Evolutionary conservation across 2,888 invertebrate species (phyloP).

Genomic region (Tetheella fluctuosa): DNA sequence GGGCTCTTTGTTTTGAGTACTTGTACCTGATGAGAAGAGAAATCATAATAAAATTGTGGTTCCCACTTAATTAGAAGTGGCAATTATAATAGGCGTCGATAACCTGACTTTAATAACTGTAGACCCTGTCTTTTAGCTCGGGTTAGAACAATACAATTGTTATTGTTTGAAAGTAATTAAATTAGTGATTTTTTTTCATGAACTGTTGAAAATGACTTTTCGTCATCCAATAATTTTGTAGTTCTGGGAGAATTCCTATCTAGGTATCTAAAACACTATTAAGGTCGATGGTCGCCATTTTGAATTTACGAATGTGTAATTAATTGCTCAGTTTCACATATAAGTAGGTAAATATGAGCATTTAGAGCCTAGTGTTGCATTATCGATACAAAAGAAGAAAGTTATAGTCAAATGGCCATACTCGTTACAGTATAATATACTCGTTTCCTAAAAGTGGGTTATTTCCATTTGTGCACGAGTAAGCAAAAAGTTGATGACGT

Average conservation of each 20-base stretch:
- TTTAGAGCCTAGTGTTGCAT: not conserved
- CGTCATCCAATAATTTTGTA: not conserved
- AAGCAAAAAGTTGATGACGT: constrained; percentile 49
- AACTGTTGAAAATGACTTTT: too few relatives aligned
- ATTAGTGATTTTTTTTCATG: constrained; percentile 28
- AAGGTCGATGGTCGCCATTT: too few relatives aligned
- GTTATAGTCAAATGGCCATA: not conserved
- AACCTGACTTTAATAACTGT: constrained; percentile 35
- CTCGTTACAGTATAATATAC: constrained; percentile 4
- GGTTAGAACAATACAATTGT: constrained; percentile 26
- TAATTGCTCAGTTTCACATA: too few relatives aligned
- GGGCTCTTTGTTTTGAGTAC: not conserved
- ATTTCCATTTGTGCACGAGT: constrained; percentile 40
- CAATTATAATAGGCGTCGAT: constrained; percentile 27
- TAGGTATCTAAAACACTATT: too few relatives aligned
- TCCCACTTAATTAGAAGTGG: constrained; percentile 33
- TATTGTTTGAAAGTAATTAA: constrained; percentile 37
- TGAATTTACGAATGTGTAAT: too few relatives aligned
- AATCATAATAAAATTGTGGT: constrained; percentile 17
- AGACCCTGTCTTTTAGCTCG: constrained; percentile 22
- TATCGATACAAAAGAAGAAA: not conserved
- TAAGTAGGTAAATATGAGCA: too few relatives aligned
- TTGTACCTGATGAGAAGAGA: constrained; percentile 2
- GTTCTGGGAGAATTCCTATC: not conserved
- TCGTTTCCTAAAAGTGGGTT: constrained; percentile 1